Evolutionary conservation across 2,797 vertebrate species (phyloP).

Genomic region (Eurystomus glaucurus): DNA sequence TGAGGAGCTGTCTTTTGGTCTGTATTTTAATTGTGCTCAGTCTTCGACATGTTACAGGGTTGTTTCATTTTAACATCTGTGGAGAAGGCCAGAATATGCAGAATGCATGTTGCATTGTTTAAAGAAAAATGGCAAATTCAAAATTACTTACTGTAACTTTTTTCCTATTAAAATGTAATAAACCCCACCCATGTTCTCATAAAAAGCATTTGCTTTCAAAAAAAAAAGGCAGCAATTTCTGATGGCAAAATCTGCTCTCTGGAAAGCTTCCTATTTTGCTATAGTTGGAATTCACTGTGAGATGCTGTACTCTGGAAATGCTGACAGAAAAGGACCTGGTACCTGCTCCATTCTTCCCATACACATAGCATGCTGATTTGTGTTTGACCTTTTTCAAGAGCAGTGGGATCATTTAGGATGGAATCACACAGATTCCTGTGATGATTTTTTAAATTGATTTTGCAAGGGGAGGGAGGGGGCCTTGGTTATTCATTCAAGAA

Average conservation of each 20-base stretch:
- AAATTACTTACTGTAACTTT: neutral
- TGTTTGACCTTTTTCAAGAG: neutral
- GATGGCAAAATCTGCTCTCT: neutral
- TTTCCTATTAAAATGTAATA: neutral
- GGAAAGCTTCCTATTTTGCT: neutral
- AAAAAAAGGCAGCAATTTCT: neutral
- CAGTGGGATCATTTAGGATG: neutral
- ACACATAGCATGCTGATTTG: neutral
- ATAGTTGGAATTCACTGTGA: neutral
- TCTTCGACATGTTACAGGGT: fast-evolving
- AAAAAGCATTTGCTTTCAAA: neutral
- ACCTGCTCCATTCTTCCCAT: neutral
- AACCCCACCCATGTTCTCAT: neutral
- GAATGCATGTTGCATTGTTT: neutral
- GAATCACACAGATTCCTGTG: neutral
- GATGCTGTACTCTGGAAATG: neutral
- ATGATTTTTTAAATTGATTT: neutral
- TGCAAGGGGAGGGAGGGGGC: neutral
- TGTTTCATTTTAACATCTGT: neutral
- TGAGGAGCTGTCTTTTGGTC: neutral
- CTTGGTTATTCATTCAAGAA: neutral
- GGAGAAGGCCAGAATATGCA: neutral
- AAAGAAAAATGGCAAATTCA: neutral
- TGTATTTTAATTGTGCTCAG: neutral
- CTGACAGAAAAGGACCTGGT: neutral